Evolutionary conservation across 2,113 vertebrate species (phyloP).

Genomic region (Gulo gulo): DNA sequence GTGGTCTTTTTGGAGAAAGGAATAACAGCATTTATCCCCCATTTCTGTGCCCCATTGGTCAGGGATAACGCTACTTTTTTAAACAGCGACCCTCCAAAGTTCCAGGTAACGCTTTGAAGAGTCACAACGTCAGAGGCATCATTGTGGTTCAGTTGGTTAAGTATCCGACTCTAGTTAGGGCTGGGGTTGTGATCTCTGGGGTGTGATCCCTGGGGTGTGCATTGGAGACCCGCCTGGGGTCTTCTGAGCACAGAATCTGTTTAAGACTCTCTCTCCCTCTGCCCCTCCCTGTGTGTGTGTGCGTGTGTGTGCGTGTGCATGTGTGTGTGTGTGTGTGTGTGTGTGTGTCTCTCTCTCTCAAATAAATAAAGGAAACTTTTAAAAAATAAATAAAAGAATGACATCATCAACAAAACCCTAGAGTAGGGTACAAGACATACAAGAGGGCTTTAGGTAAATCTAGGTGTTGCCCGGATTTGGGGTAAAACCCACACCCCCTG

Average conservation of each 20-base stretch:
- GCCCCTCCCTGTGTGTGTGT: neutral
- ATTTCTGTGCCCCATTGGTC: neutral
- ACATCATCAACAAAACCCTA: neutral
- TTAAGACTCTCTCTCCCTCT: neutral
- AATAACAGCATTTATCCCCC: neutral
- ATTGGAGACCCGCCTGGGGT: neutral
- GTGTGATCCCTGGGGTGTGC: neutral
- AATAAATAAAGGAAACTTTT: neutral
- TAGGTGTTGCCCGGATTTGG: neutral
- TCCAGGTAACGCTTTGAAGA: neutral
- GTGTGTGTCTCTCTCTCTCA: neutral
- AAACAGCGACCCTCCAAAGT: neutral
- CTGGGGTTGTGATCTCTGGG: neutral
- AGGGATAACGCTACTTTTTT: neutral
- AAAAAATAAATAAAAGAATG: neutral
- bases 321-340: neutral
- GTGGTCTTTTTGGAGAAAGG: neutral
- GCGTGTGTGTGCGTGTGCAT: neutral
- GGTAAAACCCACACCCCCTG: neutral
- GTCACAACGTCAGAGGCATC: neutral
- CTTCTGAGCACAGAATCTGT: neutral
- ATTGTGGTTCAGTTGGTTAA: neutral
- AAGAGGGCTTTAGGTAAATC: neutral
- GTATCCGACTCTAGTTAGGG: neutral
- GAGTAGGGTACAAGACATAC: neutral